Base-by-base conservation (phyloP, 2,797 vertebrate genomes). In the Cetoscarus ocellatus region DNA sequence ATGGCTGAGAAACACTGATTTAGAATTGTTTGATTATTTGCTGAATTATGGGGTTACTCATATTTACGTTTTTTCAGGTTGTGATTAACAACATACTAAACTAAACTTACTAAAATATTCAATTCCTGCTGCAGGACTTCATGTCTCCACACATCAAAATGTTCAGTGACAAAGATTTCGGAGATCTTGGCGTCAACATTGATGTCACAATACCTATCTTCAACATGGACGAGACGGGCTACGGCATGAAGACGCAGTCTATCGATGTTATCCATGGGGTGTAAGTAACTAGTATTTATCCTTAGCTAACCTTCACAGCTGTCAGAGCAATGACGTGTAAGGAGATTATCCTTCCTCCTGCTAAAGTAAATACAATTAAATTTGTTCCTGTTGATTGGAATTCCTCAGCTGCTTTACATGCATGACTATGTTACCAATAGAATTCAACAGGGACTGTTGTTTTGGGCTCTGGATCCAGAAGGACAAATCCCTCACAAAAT, bases 231-330 rank as follows among this genome's bases (percentile, higher is more conserved):
- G 94, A 96, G 45, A 98, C 96, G 0, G 96, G 94, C 67, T 97
- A 95, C 2, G 96, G 97, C 64, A 57, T 86, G 57, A 96, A 92
- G 84, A 97, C 96, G 1, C 94, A 96, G 77, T 98, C 97, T 1
- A 84, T 97, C 57, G 94, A 97, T 36, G 96, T 98, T n/a, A 77
- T 94, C n/a, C 91, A 93, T 73, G 97, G 97, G 68, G 93, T 96
- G 98, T 99, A 94, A 96, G 97, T 97, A 50, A 54, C 9, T 17
- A 7, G 10, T 47, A 51, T 69, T 67, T 18, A 45, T 42, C 5
- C 10, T 3, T 17, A 14, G 8, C 52, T 60, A 1, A 18, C 39
- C 12, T 51, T 68, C 10, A 27, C 12, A 10, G 45, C 44, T 40
- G 38, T 42, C 19, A 17, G 17, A 57, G 44, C 10, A 3, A 48